A percentile compares a stretch with the other conserved stretches of the same genome.
Conservation (phyloP, 1,140 invertebrate species). For the Lethrus apterus region DNA sequence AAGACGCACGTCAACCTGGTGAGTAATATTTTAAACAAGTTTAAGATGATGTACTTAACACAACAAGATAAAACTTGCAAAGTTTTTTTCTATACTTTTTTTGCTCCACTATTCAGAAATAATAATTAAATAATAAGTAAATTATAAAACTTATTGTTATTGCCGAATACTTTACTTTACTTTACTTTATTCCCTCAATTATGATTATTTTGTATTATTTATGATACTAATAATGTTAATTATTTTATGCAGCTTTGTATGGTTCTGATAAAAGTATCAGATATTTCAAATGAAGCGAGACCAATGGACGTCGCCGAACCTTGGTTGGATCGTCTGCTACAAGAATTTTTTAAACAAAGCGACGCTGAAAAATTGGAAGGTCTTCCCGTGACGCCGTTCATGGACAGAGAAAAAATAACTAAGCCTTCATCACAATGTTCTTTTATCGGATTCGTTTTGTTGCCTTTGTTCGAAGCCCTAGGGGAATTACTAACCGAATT, state of each 20-base stretch:
- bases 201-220: too few relatives aligned
- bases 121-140: too few relatives aligned
- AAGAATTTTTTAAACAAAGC: conserved; percentile 77
- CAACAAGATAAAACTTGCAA: too few relatives aligned
- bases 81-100: too few relatives aligned
- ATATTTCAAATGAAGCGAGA: conserved; percentile 80
- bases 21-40: conserved; percentile 36
- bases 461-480: conserved; percentile 72
- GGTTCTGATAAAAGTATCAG: conserved; percentile 81
- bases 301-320: conserved; percentile 80
- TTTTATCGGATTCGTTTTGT: conserved; percentile 76
- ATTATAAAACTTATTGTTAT: too few relatives aligned
- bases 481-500: conserved; percentile 64
- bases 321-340: conserved; percentile 72
- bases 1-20: conserved; percentile 74
- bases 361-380: conserved; percentile 79
- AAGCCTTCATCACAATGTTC: conserved; percentile 80
- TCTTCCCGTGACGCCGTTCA: conserved; percentile 78
- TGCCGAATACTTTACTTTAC: too few relatives aligned
- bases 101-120: too few relatives aligned
- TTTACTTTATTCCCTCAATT: too few relatives aligned
- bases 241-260: conserved; percentile 64
- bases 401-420: conserved; percentile 85
- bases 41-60: too few relatives aligned
- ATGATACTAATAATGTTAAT: too few relatives aligned